A percentile compares a stretch with the other conserved stretches of the same genome.
These are phyloP conservation scores for Drosophila subobscura DNA, from an alignment of 1,140 invertebrate species.

Conservation along the genomic window DNA sequence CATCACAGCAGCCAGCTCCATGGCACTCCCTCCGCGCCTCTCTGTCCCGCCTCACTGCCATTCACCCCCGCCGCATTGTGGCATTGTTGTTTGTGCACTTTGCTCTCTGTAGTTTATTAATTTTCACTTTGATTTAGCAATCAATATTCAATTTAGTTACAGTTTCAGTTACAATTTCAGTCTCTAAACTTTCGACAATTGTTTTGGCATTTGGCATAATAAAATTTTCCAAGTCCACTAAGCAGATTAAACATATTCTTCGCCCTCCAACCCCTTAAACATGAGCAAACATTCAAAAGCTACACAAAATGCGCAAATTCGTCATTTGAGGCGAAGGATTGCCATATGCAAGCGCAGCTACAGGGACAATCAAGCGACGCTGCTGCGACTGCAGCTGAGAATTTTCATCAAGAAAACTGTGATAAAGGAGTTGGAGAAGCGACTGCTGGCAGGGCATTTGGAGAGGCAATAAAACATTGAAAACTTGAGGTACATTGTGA, in stretches of 20 bases:
- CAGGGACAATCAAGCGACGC: neutral
- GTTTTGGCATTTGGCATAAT: constrained; percentile 1
- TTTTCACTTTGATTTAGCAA: constrained; percentile 60
- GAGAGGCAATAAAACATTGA: too few species aligned
- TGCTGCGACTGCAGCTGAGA: neutral
- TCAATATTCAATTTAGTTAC: constrained; percentile 50
- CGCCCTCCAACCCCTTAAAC: too few species aligned
- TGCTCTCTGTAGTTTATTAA: constrained; percentile 49
- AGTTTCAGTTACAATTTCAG: too few species aligned
- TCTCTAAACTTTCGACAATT: too few species aligned
- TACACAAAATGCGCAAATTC: neutral
- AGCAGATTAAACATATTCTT: constrained; percentile 1
- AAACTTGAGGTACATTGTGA: too few species aligned
- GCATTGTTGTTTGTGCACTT: constrained; percentile 34
- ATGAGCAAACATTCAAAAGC: neutral
- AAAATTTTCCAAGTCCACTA: constrained; percentile 14
- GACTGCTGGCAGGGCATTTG: too few species aligned
- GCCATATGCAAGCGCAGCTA: neutral
- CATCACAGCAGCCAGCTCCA: neutral
- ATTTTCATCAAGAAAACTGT: constrained; percentile 28
- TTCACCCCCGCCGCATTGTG: constrained; percentile 21
- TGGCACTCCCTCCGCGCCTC: too few species aligned
- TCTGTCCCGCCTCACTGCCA: constrained; percentile 10
- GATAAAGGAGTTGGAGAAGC: constrained; percentile 25
- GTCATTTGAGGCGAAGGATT: constrained; percentile 14